Evolutionary conservation across 2,797 vertebrate genomes (phyloP).

Genomic region (Cryptoblepharus egeriae): DNA sequence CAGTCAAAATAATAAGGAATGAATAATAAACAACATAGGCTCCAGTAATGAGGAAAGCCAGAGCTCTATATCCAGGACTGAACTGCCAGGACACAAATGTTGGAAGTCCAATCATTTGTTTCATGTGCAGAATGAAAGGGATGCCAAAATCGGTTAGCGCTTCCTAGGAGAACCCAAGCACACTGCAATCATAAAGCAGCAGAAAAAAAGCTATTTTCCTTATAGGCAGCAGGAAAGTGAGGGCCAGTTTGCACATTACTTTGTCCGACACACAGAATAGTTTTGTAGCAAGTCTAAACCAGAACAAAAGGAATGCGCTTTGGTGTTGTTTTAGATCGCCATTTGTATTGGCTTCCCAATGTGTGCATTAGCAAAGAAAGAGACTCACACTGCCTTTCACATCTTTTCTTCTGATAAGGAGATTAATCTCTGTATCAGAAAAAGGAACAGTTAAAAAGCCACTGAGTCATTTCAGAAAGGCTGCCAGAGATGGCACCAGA

Average conservation of each 20-base stretch:
- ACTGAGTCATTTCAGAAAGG: slow-evolving; percentile 15
- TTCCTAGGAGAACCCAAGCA: background rate
- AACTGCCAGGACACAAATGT: background rate
- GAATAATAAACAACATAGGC: background rate
- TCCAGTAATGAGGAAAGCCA: background rate
- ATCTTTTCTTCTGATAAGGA: background rate
- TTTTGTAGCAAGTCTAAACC: background rate
- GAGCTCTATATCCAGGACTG: background rate
- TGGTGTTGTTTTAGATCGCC: background rate
- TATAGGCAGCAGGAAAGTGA: background rate
- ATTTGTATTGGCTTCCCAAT: background rate
- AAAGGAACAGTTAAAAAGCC: background rate
- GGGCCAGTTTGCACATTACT: background rate
- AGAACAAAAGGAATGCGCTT: background rate
- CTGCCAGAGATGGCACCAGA: background rate
- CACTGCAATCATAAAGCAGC: background rate
- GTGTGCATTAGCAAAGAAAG: background rate
- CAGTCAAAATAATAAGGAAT: background rate
- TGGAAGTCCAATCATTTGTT: background rate
- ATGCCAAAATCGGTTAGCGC: background rate
- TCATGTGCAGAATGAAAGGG: background rate
- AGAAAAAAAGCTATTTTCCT: slow-evolving; percentile 4
- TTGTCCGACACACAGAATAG: background rate
- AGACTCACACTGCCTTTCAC: background rate
- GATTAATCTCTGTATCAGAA: background rate